These are phyloP conservation scores for Malurus melanocephalus DNA, from an alignment of 2,113 vertebrate species.

Conservation along the genomic window DNA sequence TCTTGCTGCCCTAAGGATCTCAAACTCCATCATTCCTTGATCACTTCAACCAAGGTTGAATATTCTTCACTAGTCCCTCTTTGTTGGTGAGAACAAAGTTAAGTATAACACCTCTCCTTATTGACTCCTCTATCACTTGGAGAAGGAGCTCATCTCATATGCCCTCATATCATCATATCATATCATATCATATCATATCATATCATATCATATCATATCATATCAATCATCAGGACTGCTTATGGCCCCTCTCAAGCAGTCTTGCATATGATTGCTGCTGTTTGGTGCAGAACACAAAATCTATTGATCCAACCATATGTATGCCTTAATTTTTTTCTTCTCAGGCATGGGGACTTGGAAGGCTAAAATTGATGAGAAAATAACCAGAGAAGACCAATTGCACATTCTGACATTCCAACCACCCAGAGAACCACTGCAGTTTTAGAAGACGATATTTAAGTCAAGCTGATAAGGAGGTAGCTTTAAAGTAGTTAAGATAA, in stretches of 20 bases:
- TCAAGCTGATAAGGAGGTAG: neutral
- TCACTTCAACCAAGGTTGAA: neutral
- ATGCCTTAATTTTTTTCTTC: neutral
- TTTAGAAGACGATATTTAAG: neutral
- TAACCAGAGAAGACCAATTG: neutral
- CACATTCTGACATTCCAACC: neutral
- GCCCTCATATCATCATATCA: neutral
- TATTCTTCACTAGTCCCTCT: neutral
- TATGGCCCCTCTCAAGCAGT: neutral
- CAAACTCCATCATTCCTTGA: neutral
- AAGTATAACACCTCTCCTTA: neutral
- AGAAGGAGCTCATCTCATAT: neutral
- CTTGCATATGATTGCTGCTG: neutral
- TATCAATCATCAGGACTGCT: neutral
- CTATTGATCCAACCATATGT: fast-evolving
- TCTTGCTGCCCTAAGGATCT: neutral
- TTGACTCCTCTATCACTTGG: neutral
- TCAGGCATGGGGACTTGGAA: neutral
- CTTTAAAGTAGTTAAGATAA: neutral
- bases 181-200: neutral
- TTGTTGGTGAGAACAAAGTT: neutral
- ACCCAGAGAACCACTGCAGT: fast-evolving
- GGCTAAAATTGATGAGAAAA: neutral
- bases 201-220: neutral
- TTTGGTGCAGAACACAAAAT: neutral